Percentiles rank a stretch among this genome's conserved stretches.
Evolutionary conservation across 2,797 vertebrate species (phyloP).

Genomic region (Diglossa cyanea): DNA sequence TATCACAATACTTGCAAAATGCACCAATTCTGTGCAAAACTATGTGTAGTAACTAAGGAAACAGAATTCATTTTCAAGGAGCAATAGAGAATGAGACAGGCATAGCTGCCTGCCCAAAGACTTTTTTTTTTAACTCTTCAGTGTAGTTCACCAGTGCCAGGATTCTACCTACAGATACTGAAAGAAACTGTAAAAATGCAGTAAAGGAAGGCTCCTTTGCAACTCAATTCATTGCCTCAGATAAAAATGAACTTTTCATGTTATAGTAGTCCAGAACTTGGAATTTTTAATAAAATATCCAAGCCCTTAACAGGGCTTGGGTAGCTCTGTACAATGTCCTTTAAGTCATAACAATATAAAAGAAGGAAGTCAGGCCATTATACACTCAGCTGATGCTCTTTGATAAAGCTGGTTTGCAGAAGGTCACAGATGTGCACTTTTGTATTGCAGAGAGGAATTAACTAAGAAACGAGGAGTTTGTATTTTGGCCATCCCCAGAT

Average conservation of each 20-base stretch:
- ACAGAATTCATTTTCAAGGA: constrained; percentile 64
- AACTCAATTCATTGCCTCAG: neutral
- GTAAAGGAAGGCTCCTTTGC: neutral
- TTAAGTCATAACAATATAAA: neutral
- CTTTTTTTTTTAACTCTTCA: neutral
- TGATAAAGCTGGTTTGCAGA: constrained; percentile 20
- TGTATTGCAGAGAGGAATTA: neutral
- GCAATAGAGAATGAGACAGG: constrained; percentile 22
- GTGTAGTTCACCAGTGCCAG: neutral
- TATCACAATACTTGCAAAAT: constrained; percentile 62
- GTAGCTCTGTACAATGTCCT: neutral
- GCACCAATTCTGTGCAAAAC: constrained; percentile 57
- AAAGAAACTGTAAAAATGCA: neutral
- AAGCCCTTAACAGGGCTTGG: neutral
- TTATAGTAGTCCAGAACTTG: neutral
- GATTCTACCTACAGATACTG: neutral
- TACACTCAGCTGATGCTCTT: neutral
- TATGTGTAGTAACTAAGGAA: constrained; percentile 71
- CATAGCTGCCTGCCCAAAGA: neutral
- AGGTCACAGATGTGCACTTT: neutral
- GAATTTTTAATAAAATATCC: neutral
- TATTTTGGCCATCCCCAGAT: neutral
- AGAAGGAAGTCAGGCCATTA: neutral
- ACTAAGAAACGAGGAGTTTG: neutral
- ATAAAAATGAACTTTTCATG: neutral